Percentiles rank a stretch among this genome's conserved stretches.
phyloP scores from a whole-genome alignment of 2,113 vertebrate species.

The Acrocephalus arundinaceus region DNA sequence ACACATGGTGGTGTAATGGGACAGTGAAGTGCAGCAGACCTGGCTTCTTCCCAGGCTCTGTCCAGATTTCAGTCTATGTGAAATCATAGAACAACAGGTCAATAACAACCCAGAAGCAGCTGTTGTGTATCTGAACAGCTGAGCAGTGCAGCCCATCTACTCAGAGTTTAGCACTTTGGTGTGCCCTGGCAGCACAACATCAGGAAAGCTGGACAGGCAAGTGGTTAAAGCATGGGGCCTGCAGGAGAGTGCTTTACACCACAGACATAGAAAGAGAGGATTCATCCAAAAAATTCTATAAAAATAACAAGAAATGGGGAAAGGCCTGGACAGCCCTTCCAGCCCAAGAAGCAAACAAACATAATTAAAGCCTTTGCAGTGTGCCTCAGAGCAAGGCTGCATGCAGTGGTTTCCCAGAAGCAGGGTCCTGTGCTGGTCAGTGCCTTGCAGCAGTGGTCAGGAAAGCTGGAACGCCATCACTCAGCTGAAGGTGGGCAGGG shows the following conservation, averaged over 20 bases:
- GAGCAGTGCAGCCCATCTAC: not conserved
- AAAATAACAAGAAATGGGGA: not conserved
- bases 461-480: not conserved
- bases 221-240: not conserved
- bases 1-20: fast-evolving
- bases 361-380: not conserved
- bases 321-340: not conserved
- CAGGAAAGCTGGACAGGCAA: not conserved
- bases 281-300: not conserved
- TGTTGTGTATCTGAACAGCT: not conserved
- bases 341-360: not conserved
- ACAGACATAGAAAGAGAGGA: not conserved
- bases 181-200: not conserved
- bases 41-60: not conserved
- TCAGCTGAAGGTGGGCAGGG: not conserved
- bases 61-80: not conserved
- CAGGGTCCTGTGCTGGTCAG: not conserved
- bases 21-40: not conserved
- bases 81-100: not conserved
- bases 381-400: not conserved
- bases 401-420: not conserved
- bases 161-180: not conserved
- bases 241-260: not conserved
- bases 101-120: not conserved
- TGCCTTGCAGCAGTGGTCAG: not conserved